A percentile compares a stretch with the other conserved stretches of the same genome.
Evolutionary conservation across 2,797 vertebrate species (phyloP).

Genomic region (Limnodromus scolopaceus): DNA sequence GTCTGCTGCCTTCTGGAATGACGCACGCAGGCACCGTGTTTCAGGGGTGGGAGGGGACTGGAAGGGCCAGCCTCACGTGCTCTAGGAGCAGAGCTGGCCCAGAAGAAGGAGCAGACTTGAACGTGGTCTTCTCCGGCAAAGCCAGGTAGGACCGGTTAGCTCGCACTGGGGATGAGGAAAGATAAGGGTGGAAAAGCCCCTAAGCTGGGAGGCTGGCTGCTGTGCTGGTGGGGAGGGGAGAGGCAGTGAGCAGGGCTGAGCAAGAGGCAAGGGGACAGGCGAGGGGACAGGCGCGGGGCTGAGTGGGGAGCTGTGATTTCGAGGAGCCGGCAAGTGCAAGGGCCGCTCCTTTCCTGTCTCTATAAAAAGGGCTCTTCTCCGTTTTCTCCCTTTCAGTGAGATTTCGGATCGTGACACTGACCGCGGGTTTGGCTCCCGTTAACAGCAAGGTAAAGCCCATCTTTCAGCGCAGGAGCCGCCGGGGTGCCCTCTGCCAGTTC

Average conservation of each 20-base stretch:
- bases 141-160: neutral
- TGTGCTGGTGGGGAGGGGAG: neutral
- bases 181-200: neutral
- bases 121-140: neutral
- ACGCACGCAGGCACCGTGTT: fast-evolving
- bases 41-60: neutral
- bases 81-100: neutral
- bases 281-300: neutral
- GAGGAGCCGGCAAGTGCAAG: fast-evolving
- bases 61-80: fast-evolving
- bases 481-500: neutral
- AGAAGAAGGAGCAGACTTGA: neutral
- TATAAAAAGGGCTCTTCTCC: neutral
- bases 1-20: neutral
- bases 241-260: neutral
- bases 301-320: neutral
- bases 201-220: neutral
- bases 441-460: slow-evolving; percentile 52
- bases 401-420: slow-evolving; percentile 46
- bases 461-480: neutral
- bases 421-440: slow-evolving; percentile 7
- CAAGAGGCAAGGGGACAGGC: neutral
- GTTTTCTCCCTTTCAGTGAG: slow-evolving; percentile 39
- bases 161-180: neutral
- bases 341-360: fast-evolving